phyloP scores from a whole-genome alignment of 2,888 invertebrate genomes.

The Artemia sinica region DNA sequence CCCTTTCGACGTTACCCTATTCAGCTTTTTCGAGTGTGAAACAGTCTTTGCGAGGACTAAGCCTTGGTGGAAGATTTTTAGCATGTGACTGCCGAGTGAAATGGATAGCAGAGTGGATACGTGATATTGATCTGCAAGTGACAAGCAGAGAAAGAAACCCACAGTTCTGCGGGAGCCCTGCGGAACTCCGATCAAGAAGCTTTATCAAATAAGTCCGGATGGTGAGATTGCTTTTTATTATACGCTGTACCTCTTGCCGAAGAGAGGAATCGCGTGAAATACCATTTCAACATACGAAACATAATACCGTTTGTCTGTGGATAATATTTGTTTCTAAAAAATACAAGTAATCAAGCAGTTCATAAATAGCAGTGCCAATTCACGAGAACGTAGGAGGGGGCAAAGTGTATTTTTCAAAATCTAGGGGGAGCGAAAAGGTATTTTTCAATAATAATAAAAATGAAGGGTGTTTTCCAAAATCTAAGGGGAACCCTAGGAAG shows the following conservation, averaged over 20 bases:
- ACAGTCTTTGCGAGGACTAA: constrained; percentile 61
- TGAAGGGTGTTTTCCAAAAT: too few relatives aligned
- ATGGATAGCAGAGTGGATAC: constrained; percentile 82
- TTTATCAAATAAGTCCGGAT: constrained; percentile 66
- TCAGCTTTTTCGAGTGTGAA: constrained; percentile 60
- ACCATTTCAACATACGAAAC: background rate
- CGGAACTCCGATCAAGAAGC: constrained; percentile 55
- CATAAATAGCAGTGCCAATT: too few relatives aligned
- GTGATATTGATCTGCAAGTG: constrained; percentile 68
- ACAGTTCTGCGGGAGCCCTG: constrained; percentile 74
- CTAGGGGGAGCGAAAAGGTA: too few relatives aligned
- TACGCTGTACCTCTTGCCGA: too few relatives aligned
- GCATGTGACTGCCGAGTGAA: constrained; percentile 70
- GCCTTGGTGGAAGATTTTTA: constrained; percentile 68
- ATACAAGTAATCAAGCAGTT: too few relatives aligned
- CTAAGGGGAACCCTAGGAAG: too few relatives aligned
- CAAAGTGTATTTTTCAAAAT: too few relatives aligned
- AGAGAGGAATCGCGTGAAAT: background rate
- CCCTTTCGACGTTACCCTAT: constrained; percentile 67
- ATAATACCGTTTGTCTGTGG: background rate
- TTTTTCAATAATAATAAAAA: too few relatives aligned
- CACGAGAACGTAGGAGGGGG: too few relatives aligned
- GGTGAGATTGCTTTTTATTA: constrained; percentile 36
- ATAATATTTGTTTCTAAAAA: too few relatives aligned
- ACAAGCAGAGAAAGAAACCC: constrained; percentile 79